Base-by-base conservation (phyloP, 92 coral and sea anemone species). In the Hydrozoanthus gracilis region DNA sequence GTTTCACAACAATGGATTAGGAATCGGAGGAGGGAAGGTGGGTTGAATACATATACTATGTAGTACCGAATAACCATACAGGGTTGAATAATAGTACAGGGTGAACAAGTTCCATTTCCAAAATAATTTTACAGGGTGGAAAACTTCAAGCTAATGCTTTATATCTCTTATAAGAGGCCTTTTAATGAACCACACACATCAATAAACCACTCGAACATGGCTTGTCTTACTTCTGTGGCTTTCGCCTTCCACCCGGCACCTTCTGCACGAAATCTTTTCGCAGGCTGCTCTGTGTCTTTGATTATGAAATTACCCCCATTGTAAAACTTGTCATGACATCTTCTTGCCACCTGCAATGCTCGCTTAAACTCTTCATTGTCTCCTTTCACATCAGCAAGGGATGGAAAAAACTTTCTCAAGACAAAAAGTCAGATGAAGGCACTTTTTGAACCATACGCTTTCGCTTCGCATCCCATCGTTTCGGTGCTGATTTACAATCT, bases 21-120 rank as follows among this genome's bases (percentile, higher is more conserved):
- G 99, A 46, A 86, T 89, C 82, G 99, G 99, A 12, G 99, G 99
- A 52, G 99, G 99, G 15, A 93, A 95, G 89, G 99, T 96, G 12
- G 44, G 93, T 74, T 3, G 47, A 52, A 17, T 5, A 62, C 18
- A 62, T 9, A 14, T 62, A 11, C 17, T 62, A 14, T 62, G 17
- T n/a, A 12, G 60, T 54, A 27, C 39, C 39, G 39, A 27, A 27
- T 27, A 27, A 27, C 39, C 39, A 27, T 27, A 27, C 39, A 27
- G 39, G 39, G 39, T 27, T 27, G 39, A 27, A 27, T 27, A 27
- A 27, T 27, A 27, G 39, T 27, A 27, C 39, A 27, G 39, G 39
- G 39, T 27, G 39, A 27, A 27, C 39, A 2, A 27, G 39, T 27
- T 27, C 39, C 39, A 27, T 27, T 27, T 27, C 39, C 39, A 27